These are phyloP conservation scores for Orgyia antiqua DNA, from an alignment of 2,888 invertebrate species.

Conservation along the genomic window DNA sequence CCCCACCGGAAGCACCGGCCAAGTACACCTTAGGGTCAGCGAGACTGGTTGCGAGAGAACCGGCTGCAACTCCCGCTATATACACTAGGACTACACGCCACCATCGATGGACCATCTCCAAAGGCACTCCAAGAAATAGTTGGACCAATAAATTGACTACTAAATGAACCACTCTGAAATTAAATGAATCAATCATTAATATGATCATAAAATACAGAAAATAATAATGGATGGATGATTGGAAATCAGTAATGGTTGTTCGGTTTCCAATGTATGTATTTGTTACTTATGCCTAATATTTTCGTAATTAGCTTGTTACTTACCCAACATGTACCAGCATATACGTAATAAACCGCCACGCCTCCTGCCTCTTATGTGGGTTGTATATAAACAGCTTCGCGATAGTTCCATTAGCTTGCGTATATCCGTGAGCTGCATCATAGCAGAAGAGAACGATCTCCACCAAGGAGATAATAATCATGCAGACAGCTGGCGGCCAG, in stretches of 20 bases:
- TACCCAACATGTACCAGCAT: conserved; percentile 98
- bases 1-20: conserved; percentile 97
- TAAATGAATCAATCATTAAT: neutral
- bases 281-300: too few relatives aligned
- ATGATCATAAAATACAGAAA: too few relatives aligned
- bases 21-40: conserved; percentile 88
- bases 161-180: conserved; percentile 88
- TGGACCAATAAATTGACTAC: conserved; percentile 95
- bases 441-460: conserved; percentile 87
- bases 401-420: conserved; percentile 83
- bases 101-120: conserved; percentile 98
- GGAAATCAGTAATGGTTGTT: too few relatives aligned
- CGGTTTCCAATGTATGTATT: too few relatives aligned
- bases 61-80: conserved; percentile 89
- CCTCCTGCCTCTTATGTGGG: conserved; percentile 89
- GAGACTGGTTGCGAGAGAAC: conserved; percentile 89
- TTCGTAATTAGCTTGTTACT: conserved; percentile 38
- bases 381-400: conserved; percentile 92
- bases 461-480: conserved; percentile 92
- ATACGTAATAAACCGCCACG: conserved; percentile 96
- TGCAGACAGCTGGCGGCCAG: conserved; percentile 94
- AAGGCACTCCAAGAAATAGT: conserved; percentile 92
- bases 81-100: conserved; percentile 94
- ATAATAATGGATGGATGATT: too few relatives aligned
- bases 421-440: conserved; percentile 66